Base-by-base conservation (phyloP, 2,888 invertebrate genomes). In the Thereva nobilitata region DNA sequence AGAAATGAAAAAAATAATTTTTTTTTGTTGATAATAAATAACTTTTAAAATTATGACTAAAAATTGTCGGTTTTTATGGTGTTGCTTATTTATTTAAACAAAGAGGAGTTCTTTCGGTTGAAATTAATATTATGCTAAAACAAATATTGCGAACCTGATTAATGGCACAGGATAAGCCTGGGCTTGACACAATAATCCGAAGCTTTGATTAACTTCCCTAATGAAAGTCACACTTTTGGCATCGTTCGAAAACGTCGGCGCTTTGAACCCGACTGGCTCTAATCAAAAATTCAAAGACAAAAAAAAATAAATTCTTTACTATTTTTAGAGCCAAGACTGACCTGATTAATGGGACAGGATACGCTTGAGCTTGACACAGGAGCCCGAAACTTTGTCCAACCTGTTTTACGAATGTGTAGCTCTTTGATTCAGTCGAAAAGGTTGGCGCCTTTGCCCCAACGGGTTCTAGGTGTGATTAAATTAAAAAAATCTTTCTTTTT, bases 111-210 rank as follows among this genome's bases (percentile, higher is more conserved):
- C 12, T 47, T 10, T 10, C 35, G 35, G 47, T 2, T 23, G 23
- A 45, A n/a, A 47, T 38, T 47, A 38, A 9, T 12, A 37, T 3
- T 45, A 7, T 35, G n/a, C n/a, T n/a, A 1, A 23, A 55, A 41
- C 2, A 34, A 6, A 34, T n/a, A 78, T 5, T 70, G 76, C 77
- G 72, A 84, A 90, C 89, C 89, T 88, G 84, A 87, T 87, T 69
- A 86, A 77, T 72, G 90, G 91, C 72, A 89, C 86, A 53, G 91
- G 91, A 81, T 82, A 86, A 5, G 85, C 88, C 79, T 89, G 89
- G 54, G 89, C 87, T 74, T 87, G 87, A 76, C 89, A 90, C 64
- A 88, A 79, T 67, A 89, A 78, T 12, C 85, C 84, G 74, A 88
- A 83, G 68, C 84, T 83, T 61, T 82, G 79, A 23, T 78, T 80